Evolutionary conservation across 2,797 vertebrate species (phyloP).

Genomic region (Urophycis tenuis): DNA sequence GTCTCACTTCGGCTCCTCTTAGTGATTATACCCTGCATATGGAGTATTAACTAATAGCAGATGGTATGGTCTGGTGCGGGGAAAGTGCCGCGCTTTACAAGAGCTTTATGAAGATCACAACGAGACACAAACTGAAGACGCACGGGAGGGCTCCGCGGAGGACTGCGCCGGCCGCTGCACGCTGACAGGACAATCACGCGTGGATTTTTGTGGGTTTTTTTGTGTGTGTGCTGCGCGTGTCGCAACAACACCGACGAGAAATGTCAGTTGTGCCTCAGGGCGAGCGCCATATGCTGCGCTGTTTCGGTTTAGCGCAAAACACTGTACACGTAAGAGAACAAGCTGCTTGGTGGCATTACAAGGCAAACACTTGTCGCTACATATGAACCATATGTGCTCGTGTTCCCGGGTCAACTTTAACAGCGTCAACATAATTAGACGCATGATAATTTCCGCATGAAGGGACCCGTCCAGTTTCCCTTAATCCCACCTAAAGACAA

Average conservation of each 20-base stretch:
- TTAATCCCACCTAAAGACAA: conserved; percentile 67
- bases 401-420: conserved; percentile 26
- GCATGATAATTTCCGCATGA: conserved; percentile 50
- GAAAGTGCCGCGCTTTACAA: neutral
- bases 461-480: conserved; percentile 63
- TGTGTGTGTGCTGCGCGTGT: conserved; percentile 9
- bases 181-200: neutral
- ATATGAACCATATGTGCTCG: neutral
- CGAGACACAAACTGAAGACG: neutral
- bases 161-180: neutral
- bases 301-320: conserved; percentile 46
- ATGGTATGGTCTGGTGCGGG: neutral
- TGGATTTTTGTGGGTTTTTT: neutral
- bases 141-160: neutral
- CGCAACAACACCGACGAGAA: conserved; percentile 43
- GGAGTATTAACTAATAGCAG: conserved; percentile 1
- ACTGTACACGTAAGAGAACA: conserved; percentile 47
- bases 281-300: conserved; percentile 44
- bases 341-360: conserved; percentile 42
- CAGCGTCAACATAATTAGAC: conserved; percentile 62
- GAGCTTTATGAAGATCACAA: neutral
- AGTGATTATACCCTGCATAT: neutral
- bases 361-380: conserved; percentile 39
- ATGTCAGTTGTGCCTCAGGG: conserved; percentile 34
- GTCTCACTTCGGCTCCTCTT: neutral